These are phyloP conservation scores for Globodera rostochiensis DNA, from an alignment of 1,140 invertebrate genomes.

Conservation along the genomic window DNA sequence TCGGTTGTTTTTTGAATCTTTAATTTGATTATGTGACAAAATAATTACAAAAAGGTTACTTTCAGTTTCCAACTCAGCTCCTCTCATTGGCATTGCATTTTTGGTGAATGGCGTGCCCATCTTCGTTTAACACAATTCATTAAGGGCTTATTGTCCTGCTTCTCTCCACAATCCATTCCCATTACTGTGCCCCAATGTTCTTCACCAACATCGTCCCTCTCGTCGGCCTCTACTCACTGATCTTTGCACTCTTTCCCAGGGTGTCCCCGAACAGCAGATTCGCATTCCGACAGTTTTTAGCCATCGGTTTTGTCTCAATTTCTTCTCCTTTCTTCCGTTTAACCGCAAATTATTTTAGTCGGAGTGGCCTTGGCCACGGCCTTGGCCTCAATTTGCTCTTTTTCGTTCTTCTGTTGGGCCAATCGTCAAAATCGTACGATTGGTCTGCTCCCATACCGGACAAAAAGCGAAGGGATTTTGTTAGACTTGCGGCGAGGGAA, in stretches of 20 bases:
- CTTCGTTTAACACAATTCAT: no score
- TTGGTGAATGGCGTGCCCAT: not conserved
- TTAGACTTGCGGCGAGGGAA: not conserved
- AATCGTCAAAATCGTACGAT: not conserved
- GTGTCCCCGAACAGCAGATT: not conserved
- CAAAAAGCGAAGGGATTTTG: not conserved
- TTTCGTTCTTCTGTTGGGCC: conserved; percentile 14
- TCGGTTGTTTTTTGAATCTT: conserved; percentile 4
- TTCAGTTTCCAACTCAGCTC: conserved; percentile 39
- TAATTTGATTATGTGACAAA: not conserved
- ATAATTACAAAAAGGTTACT: not conserved
- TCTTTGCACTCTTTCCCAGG: conserved; percentile 24
- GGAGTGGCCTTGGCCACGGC: not conserved
- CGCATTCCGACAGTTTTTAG: conserved; percentile 22
- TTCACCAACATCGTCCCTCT: conserved; percentile 15
- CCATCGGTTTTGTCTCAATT: not conserved
- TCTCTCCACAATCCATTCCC: conserved; percentile 3
- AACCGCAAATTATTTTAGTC: not conserved
- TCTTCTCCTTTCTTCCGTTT: not conserved
- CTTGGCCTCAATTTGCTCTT: conserved; percentile 16
- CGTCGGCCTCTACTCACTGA: conserved; percentile 17
- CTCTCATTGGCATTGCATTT: conserved; percentile 40
- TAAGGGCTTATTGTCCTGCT: conserved; percentile 10
- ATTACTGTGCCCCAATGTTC: conserved; percentile 17
- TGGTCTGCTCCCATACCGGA: not conserved